Evolutionary conservation across 2,113 vertebrate genomes (phyloP).

Genomic region (Burhinus bistriatus): DNA sequence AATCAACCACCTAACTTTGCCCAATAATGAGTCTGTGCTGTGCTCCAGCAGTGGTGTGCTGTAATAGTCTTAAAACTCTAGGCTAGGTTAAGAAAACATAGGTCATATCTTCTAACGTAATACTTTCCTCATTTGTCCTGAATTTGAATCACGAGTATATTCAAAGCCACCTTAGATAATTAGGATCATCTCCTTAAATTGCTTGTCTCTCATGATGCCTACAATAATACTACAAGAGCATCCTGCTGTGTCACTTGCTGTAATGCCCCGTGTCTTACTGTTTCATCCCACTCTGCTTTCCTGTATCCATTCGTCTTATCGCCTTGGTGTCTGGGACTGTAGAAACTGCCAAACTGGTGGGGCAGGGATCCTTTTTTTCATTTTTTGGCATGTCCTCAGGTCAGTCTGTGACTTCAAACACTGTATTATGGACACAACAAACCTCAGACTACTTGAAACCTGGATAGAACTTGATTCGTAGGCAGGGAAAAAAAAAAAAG

Average conservation of each 20-base stretch:
- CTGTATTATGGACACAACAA: background rate
- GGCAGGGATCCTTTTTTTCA: background rate
- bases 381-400: background rate
- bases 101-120: background rate
- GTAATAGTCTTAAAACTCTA: background rate
- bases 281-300: background rate
- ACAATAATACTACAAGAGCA: background rate
- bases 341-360: background rate
- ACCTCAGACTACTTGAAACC: background rate
- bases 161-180: background rate
- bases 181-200: background rate
- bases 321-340: background rate
- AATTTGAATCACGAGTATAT: background rate
- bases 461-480: background rate
- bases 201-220: background rate
- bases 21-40: background rate
- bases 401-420: background rate
- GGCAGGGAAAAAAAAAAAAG: background rate
- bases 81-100: background rate
- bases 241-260: background rate
- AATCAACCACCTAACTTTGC: background rate
- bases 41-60: background rate
- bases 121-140: background rate
- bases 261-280: background rate
- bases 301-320: background rate